Percentiles rank a stretch among this genome's conserved stretches.
Evolutionary conservation across 2,113 vertebrate genomes (phyloP).

Genomic region (Sprattus sprattus): DNA sequence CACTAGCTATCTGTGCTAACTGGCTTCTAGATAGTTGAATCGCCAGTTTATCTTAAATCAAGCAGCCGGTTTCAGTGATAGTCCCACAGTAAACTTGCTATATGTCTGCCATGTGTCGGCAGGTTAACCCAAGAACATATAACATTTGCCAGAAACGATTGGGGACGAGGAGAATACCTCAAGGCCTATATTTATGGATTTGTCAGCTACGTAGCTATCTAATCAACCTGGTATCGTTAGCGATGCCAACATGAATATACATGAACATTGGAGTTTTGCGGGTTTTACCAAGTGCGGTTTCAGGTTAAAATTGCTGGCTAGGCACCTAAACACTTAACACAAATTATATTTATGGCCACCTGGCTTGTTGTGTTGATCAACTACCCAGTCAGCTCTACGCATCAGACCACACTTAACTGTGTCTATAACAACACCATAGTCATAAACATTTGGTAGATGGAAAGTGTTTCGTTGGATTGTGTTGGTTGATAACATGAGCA

Average conservation of each 20-base stretch:
- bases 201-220: background rate
- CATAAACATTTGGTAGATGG: no score
- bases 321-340: no score
- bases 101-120: background rate
- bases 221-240: background rate
- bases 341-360: no score
- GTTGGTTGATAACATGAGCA: no score
- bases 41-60: background rate
- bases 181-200: background rate
- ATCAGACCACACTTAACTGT: no score
- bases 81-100: background rate
- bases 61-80: background rate
- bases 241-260: background rate
- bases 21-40: background rate
- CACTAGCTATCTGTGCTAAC: background rate
- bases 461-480: no score
- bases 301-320: no score
- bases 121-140: background rate
- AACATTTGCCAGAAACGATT: no score
- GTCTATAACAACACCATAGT: no score
- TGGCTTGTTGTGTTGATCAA: no score
- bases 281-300: no score
- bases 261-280: background rate
- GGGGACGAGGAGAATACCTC: background rate
- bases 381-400: no score